phyloP scores from a whole-genome alignment of 2,797 vertebrate species.

The Miopithecus talapoin region DNA sequence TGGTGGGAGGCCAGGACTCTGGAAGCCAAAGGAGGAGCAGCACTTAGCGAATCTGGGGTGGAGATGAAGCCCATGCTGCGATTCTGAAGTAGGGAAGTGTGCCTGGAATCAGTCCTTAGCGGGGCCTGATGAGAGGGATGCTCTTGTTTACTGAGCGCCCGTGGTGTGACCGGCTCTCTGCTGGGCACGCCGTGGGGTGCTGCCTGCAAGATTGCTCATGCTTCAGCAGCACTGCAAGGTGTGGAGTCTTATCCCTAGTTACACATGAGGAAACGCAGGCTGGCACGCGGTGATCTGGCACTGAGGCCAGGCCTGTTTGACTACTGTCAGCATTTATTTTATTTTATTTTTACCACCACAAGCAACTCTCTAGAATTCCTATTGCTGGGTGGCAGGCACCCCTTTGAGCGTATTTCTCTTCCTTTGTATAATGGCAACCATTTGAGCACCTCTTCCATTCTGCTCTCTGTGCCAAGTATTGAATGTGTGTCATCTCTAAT shows the following conservation, averaged over 20 bases:
- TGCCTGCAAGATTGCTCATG: rapidly evolving
- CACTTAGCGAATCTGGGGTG: neutral
- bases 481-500: rapidly evolving
- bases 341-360: neutral
- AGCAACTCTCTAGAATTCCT: neutral
- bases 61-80: neutral
- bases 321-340: neutral
- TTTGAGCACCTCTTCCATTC: neutral
- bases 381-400: neutral
- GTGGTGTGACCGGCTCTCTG: too few relatives aligned
- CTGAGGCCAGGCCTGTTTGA: neutral
- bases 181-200: neutral
- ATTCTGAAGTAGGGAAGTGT: neutral
- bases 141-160: neutral
- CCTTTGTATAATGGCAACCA: neutral
- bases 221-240: neutral
- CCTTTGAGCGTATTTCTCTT: neutral
- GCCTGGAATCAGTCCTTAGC: neutral
- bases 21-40: neutral
- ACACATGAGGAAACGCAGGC: neutral
- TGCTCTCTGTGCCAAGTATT: rapidly evolving
- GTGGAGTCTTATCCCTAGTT: neutral
- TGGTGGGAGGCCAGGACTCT: neutral
- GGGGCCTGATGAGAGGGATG: neutral
- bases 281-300: rapidly evolving